Evolutionary conservation across 2,113 vertebrate genomes (phyloP), one percentile per base, ranked within the genome.

Genomic region (Addax nasomaculatus): DNA sequence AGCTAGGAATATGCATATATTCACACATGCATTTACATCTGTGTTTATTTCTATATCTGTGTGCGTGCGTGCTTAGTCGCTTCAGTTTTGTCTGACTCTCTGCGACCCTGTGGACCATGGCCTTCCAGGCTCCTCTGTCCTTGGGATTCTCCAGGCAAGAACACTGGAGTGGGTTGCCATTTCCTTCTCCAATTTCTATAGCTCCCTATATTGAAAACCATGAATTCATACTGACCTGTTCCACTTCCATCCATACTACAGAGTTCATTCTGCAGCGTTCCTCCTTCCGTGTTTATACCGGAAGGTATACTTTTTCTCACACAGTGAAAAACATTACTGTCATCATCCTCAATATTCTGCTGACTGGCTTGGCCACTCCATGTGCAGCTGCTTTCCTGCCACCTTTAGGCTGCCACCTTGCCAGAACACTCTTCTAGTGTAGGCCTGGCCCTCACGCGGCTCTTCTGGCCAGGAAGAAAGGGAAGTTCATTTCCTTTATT

Each of bases 401-500:
- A 73, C 11, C 6, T 60, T 27, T 53, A 62, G 45, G 51, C 47
- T 57, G n/a, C 33, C 62, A 36, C 8, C 27, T 67, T 62, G 85
- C 67, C 55, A 55, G 47, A 79, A 53, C 25, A 60, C 36, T 23
- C 45, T 88, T 47, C 43, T n/a, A 58, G 30, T 3, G 14, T 6
- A 64, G 51, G 27, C 60, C 67, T 58, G 33, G 29, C 1, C 6
- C 17, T 76, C 15, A 6, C 17, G n/a, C 62, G 4, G 16, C 29
- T 87, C 25, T 96, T 93, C 45, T 85, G 39, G 3, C 6, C 25
- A 79, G 64, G 49, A 94, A 78, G 16, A 16, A 51, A 76, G 33
- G 36, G 95, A 84, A 93, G 13, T 30, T 97, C 60, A 93, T 73
- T 85, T 91, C 39, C 51, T 84, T 92, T 80, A 39, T 25, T 80